Evolutionary conservation across 2,113 vertebrate species (phyloP), one percentile per base, ranked within the genome.

Genomic region (Macquaria australasica): DNA sequence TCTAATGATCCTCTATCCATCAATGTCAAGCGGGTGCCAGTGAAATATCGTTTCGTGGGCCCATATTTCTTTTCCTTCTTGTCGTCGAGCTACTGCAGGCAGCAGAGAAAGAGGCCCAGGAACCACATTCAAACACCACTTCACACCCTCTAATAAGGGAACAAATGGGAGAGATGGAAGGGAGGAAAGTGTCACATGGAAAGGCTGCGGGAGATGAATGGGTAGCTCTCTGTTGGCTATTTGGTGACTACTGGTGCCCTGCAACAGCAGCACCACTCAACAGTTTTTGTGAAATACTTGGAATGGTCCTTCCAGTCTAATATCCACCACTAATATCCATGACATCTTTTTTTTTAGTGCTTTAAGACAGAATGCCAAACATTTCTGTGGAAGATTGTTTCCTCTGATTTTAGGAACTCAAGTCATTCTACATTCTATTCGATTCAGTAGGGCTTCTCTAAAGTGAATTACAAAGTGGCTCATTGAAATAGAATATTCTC

Each of bases 1-100:
- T 92, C 69, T 94, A 96, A 97, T 96, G 94, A 96, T 96, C 85
- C 91, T 94, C 90, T 90, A 95, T 96, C 92, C 93, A 92, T 94
- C 96, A 97, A 88, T 75, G 92, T 92, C 94, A 88, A 77, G 68
- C 88, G 25, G 85, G 25, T 90, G 91, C 91, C 88, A 91, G 89
- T 95, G 82, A 93, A 93, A 94, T 94, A 95, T 90, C 84, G 81
- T 76, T 88, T 60, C 21, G 82, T 79, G 77, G 89, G 58, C 55
- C 73, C 86, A 88, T 92, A 90, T 87, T 93, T 93, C 90, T 73
- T 82, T 86, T 64, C 69, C 79, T 89, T 68, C 79, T 73, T 81
- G 25, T 67, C 71, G 34, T 86, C 15, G 62, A 87, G 81, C 82
- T 78, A 64, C 82, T 77, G 83, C 81, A 77, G 75, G 90, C 86